Percentiles rank a stretch among this genome's conserved stretches.
phyloP scores from a whole-genome alignment of 2,113 vertebrate genomes.

The Prionailurus viverrinus region DNA sequence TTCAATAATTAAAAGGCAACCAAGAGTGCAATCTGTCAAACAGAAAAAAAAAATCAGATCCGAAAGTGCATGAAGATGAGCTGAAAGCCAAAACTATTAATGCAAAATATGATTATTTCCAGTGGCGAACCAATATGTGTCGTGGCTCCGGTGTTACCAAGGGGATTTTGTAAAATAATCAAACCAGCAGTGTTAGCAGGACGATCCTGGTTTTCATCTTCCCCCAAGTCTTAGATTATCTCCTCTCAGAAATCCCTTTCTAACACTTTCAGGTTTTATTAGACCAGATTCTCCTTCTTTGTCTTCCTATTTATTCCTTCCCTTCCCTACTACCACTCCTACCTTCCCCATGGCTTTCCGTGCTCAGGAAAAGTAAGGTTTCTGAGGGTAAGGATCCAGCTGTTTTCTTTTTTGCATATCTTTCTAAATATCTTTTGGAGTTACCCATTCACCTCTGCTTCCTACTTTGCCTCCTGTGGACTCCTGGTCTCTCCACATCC shows the following conservation, averaged over 20 bases:
- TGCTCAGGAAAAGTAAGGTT: neutral
- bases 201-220: neutral
- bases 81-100: constrained; percentile 58
- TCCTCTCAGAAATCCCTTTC: neutral
- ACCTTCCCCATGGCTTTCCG: neutral
- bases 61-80: constrained; percentile 73
- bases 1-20: constrained; percentile 86
- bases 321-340: neutral
- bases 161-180: neutral
- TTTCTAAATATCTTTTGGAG: neutral
- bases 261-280: neutral
- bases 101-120: constrained; percentile 42
- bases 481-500: neutral
- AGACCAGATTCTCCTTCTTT: neutral
- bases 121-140: neutral
- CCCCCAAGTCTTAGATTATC: neutral
- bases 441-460: neutral
- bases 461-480: neutral
- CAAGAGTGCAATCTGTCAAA: constrained; percentile 81
- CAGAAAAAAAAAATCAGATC: constrained; percentile 58
- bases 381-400: neutral
- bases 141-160: neutral
- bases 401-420: neutral
- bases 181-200: no score
- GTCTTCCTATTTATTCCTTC: neutral